phyloP scores from a whole-genome alignment of 2,888 invertebrate genomes.

The Amphimallon solstitiale region DNA sequence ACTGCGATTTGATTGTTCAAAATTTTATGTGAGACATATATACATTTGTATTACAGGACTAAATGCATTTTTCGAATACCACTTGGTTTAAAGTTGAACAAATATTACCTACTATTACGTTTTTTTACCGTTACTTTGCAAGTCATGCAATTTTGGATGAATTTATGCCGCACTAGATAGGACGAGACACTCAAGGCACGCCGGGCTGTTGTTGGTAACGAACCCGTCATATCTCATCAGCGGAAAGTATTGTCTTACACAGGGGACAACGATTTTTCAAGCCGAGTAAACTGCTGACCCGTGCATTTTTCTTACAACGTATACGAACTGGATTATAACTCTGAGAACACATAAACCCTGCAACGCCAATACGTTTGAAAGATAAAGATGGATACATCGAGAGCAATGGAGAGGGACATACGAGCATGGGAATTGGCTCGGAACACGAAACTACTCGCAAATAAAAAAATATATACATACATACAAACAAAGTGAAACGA shows the following conservation, averaged over 20 bases:
- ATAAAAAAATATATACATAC: slow-evolving; percentile 10
- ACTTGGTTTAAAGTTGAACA: not conserved
- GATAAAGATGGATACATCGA: not conserved
- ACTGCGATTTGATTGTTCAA: too few relatives aligned
- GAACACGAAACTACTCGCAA: not conserved
- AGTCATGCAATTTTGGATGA: not conserved
- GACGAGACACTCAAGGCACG: not conserved
- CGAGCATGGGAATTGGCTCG: not conserved
- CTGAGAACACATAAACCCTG: not conserved
- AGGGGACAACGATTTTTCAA: slow-evolving; percentile 24
- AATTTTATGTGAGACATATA: too few relatives aligned
- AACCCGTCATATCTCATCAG: slow-evolving; percentile 28
- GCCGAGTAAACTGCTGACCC: slow-evolving; percentile 20
- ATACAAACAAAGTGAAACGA: slow-evolving; percentile 15
- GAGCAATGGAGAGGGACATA: not conserved
- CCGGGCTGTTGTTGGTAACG: slow-evolving; percentile 4
- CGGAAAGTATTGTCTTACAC: slow-evolving; percentile 21
- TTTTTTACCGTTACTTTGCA: not conserved
- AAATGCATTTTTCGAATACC: not conserved
- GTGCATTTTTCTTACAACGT: not conserved
- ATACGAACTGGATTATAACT: slow-evolving; percentile 13
- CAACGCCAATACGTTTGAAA: not conserved
- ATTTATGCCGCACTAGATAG: not conserved
- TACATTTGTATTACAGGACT: not conserved
- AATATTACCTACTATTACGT: not conserved